phyloP scores from a whole-genome alignment of 1,140 invertebrate species.

The Heliconius nattereri region DNA sequence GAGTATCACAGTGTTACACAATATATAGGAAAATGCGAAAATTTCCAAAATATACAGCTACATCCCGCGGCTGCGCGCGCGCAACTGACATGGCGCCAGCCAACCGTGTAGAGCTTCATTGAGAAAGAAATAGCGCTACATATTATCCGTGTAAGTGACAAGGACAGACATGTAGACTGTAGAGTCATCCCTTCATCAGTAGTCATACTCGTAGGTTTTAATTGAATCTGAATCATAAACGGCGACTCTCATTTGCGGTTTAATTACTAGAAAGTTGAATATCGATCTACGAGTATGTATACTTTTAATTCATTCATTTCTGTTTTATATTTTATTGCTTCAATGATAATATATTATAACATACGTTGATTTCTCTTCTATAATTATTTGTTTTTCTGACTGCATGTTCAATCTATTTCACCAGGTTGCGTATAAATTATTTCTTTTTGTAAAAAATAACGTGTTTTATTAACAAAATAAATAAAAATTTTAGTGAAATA shows the following conservation, averaged over 20 bases:
- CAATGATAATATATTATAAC: not conserved
- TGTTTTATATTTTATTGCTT: slow-evolving; percentile 3
- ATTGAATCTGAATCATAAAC: slow-evolving; percentile 55
- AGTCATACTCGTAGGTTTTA: slow-evolving; percentile 55
- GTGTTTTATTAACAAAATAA: not conserved
- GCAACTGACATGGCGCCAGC: slow-evolving; percentile 63
- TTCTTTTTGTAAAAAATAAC: not conserved
- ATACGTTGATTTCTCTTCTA: not conserved
- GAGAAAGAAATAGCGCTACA: slow-evolving; percentile 23
- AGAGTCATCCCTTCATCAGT: slow-evolving; percentile 59
- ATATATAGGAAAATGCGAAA: slow-evolving; percentile 34
- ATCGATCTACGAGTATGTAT: slow-evolving; percentile 21
- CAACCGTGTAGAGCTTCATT: slow-evolving; percentile 46
- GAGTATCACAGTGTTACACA: not conserved
- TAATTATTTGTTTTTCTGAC: not conserved
- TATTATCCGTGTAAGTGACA: slow-evolving; percentile 8
- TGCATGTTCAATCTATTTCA: not conserved
- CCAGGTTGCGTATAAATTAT: not conserved
- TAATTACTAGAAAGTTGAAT: slow-evolving; percentile 47
- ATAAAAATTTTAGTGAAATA: not conserved
- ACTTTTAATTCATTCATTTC: not conserved
- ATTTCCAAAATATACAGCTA: slow-evolving; percentile 48
- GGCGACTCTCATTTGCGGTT: slow-evolving; percentile 42
- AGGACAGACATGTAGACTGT: slow-evolving; percentile 22
- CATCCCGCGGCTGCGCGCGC: slow-evolving; percentile 57